A percentile compares a stretch with the other conserved stretches of the same genome.
These are phyloP conservation scores for Littorina saxatilis DNA, from an alignment of 1,140 invertebrate species.

Conservation along the genomic window DNA sequence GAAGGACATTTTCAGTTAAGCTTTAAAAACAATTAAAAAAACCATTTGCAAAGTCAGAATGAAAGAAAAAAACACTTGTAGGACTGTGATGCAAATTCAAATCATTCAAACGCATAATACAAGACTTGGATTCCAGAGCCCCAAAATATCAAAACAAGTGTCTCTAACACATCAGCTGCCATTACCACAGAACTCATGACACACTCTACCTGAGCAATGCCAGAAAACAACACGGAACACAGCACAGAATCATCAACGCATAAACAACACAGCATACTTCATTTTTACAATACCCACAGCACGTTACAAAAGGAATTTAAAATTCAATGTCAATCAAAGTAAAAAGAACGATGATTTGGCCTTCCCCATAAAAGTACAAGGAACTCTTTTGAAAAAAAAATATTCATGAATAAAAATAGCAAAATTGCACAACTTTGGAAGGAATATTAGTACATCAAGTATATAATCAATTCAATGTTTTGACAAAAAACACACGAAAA, in stretches of 20 bases:
- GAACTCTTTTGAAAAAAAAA: background rate
- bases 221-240: slow-evolving; percentile 14
- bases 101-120: slow-evolving; percentile 19
- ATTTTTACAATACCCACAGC: background rate
- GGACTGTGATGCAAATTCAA: background rate
- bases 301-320: background rate
- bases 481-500: too few species aligned
- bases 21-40: too few species aligned
- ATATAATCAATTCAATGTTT: too few species aligned
- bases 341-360: slow-evolving; percentile 29
- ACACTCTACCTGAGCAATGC: slow-evolving; percentile 26
- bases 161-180: slow-evolving; percentile 30
- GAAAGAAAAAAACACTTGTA: too few species aligned
- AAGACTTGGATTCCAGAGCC: slow-evolving; percentile 31
- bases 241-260: slow-evolving; percentile 9
- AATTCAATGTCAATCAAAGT: background rate
- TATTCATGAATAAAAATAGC: background rate
- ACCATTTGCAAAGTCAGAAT: too few species aligned
- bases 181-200: slow-evolving; percentile 31
- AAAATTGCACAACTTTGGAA: slow-evolving; percentile 38
- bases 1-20: too few species aligned
- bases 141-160: slow-evolving; percentile 1
- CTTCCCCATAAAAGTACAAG: slow-evolving; percentile 21
- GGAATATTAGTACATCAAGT: slow-evolving; percentile 5
- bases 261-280: slow-evolving; percentile 9